These are phyloP conservation scores for Pangasianodon gigas DNA, from an alignment of 2,113 vertebrate genomes.

Conservation along the genomic window DNA sequence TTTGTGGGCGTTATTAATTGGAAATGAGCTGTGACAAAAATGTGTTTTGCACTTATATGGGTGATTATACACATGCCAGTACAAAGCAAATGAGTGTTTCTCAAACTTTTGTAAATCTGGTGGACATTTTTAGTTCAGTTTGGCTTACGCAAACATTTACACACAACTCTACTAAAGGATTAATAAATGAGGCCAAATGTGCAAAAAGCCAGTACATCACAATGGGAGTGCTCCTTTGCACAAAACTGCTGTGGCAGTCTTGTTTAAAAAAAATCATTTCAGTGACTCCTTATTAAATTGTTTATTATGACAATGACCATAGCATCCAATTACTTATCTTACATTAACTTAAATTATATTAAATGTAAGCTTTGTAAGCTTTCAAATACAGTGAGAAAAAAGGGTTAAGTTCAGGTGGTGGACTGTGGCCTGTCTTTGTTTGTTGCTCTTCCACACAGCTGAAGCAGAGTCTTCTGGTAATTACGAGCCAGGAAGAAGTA, in stretches of 20 bases:
- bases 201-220: neutral
- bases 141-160: neutral
- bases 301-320: neutral
- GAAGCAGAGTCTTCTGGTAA: conserved; percentile 61
- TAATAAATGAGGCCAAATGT: neutral
- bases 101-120: neutral
- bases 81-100: no score
- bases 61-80: neutral
- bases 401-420: neutral
- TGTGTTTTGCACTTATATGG: neutral
- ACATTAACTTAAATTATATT: neutral
- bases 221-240: neutral
- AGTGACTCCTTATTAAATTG: neutral
- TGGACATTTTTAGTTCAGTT: neutral
- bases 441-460: conserved; percentile 60
- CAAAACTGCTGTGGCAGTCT: neutral
- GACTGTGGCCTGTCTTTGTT: neutral
- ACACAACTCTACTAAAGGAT: neutral
- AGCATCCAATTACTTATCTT: neutral
- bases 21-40: neutral
- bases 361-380: no score
- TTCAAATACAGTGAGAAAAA: neutral
- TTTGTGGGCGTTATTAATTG: no score
- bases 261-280: neutral
- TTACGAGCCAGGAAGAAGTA: conserved; percentile 72